Evolutionary conservation across 1,140 invertebrate genomes (phyloP).

Genomic region (Drosophila nebulosa): DNA sequence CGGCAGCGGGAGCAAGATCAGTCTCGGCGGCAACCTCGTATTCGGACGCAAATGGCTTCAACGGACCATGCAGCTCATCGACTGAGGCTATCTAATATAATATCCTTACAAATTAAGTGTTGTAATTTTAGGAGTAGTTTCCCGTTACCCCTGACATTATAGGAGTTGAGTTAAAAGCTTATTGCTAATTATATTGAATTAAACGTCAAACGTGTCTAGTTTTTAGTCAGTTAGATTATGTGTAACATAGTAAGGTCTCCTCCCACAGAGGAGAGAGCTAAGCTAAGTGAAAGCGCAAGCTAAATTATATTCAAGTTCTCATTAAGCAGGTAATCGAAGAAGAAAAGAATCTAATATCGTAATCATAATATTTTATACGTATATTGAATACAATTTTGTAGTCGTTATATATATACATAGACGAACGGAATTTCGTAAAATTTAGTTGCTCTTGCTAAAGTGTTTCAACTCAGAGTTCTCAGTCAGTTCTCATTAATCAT

Average conservation of each 20-base stretch:
- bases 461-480: not conserved
- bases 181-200: conserved; percentile 62
- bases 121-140: conserved; percentile 3
- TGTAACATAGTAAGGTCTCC: conserved; percentile 70
- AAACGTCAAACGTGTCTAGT: conserved; percentile 72
- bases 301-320: conserved; percentile 27
- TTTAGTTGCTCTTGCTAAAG: conserved; percentile 4
- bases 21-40: conserved; percentile 25
- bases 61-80: conserved; percentile 78
- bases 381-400: conserved; percentile 71
- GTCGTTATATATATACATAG: conserved; percentile 50
- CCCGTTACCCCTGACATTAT: conserved; percentile 5
- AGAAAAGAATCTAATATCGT: conserved; percentile 12
- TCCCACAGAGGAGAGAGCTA: conserved; percentile 14
- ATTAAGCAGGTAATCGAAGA: conserved; percentile 20
- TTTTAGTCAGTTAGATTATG: conserved; percentile 68
- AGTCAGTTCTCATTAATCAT: too few species aligned
- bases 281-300: conserved; percentile 4
- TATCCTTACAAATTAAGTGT: conserved; percentile 8
- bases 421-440: conserved; percentile 4
- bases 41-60: conserved; percentile 55
- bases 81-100: conserved; percentile 71
- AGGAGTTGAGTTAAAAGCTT: conserved; percentile 36
- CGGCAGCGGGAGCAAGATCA: conserved; percentile 20
- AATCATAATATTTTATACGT: conserved; percentile 61